Base-by-base conservation (phyloP, 2,797 vertebrate genomes). In the Oreochromis mossambicus region DNA sequence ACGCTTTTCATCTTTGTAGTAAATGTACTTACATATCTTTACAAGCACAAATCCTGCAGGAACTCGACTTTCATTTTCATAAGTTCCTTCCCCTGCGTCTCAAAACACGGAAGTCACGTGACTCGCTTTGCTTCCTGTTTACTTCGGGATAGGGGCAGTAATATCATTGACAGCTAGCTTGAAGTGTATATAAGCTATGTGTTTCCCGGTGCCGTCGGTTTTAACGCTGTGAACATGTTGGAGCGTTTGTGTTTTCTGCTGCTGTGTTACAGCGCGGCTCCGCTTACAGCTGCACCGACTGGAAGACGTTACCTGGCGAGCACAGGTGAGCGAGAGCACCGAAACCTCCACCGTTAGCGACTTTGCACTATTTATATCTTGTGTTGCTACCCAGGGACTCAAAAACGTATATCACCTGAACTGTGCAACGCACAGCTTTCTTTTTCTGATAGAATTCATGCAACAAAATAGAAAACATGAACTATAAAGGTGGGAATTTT, bases 321-420 rank as follows among this genome's bases (percentile, higher is more conserved):
- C 8, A 51, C 91, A 93, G 95, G 95, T 95, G 86, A 94, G 92
- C 3, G 7, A 52, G 56, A 29, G 15, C 12, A 5, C 26, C 17
- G 5, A 6, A 7, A 8, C 2, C 1, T 19, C 8, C 70, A n/a
- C 26, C 7, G 9, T 75, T 48, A 73, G 38, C 9, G 66, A 48
- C 9, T 48, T 73, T 19, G 43, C 43, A 12, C 24, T 56, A 3
- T 52, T 15, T 13, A 5, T 10, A 13, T 4, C 2, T 5, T 43
- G 6, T 41, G 17, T 56, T 3, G 1, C 3, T 4, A 0, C 21
- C 2, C 2, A 14, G 1, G 10, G 1, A 26, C 4, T 2, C 3
- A 17, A 17, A n/a, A 1, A 7, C 4, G 0, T n/a, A 5, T 6
- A 21, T 8, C 8, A 3, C 2, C 5, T 6, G 1, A 51, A 13